Percentiles rank a stretch among this genome's conserved stretches.
Evolutionary conservation across 2,888 invertebrate genomes (phyloP).

Genomic region (Arctia plantaginis): DNA sequence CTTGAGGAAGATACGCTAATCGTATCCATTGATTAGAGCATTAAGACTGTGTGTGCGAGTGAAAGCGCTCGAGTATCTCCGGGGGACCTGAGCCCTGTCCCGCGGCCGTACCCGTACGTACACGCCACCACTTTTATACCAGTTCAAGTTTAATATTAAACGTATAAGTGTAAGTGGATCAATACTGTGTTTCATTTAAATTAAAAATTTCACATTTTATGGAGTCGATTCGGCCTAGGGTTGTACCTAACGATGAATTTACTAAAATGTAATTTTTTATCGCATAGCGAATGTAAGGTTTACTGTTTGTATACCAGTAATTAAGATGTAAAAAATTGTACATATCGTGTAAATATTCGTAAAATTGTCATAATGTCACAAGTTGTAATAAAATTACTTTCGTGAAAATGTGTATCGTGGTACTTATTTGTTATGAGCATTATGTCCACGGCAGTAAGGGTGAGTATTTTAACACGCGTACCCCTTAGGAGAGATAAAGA

Average conservation of each 20-base stretch:
- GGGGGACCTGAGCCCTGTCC: constrained; percentile 72
- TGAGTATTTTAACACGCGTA: background rate
- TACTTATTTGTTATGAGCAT: constrained; percentile 17
- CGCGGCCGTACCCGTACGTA: constrained; percentile 39
- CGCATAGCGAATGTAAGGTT: constrained; percentile 75
- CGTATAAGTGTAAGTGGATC: constrained; percentile 39
- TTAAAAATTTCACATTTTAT: constrained; percentile 56
- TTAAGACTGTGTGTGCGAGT: constrained; percentile 31
- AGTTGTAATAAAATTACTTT: constrained; percentile 79
- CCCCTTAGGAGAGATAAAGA: background rate
- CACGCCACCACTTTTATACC: constrained; percentile 34
- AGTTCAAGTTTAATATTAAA: constrained; percentile 37
- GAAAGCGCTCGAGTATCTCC: constrained; percentile 39
- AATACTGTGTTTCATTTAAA: constrained; percentile 49
- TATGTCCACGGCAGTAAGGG: background rate
- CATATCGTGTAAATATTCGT: constrained; percentile 85
- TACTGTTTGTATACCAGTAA: constrained; percentile 75
- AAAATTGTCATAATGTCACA: constrained; percentile 75
- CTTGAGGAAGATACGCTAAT: constrained; percentile 76
- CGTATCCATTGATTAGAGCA: constrained; percentile 73
- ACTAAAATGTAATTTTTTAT: constrained; percentile 79
- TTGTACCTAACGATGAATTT: constrained; percentile 80
- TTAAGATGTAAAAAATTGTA: constrained; percentile 78
- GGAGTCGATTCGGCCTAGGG: constrained; percentile 70
- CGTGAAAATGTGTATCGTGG: constrained; percentile 53